phyloP scores from a whole-genome alignment of 2,888 invertebrate genomes.

The Amblyteles armatorius region DNA sequence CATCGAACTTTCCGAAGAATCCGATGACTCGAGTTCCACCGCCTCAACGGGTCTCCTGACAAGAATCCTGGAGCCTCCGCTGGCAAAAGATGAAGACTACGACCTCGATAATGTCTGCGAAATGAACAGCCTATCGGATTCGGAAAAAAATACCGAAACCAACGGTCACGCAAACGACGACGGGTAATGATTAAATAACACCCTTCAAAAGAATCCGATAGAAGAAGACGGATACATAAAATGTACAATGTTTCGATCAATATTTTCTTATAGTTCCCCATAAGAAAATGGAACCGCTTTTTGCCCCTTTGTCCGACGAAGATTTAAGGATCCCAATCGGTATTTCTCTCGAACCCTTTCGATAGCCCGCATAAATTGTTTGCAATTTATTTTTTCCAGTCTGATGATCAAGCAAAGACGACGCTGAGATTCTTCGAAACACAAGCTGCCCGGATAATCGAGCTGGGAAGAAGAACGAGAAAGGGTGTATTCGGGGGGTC shows the following conservation, averaged over 20 bases:
- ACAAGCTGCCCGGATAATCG: neutral
- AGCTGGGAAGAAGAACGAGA: constrained; percentile 13
- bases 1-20: constrained; percentile 76
- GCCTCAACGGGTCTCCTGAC: constrained; percentile 71
- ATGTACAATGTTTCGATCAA: neutral
- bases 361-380: neutral
- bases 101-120: constrained; percentile 66
- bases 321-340: neutral
- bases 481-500: constrained; percentile 24
- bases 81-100: constrained; percentile 74
- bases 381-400: constrained; percentile 46
- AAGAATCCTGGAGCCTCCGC: constrained; percentile 74
- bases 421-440: constrained; percentile 39
- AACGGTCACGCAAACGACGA: constrained; percentile 72
- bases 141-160: constrained; percentile 63
- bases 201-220: neutral
- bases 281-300: neutral
- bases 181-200: constrained; percentile 66
- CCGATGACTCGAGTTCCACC: constrained; percentile 70
- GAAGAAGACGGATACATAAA: neutral
- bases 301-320: neutral
- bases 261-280: neutral
- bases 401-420: constrained; percentile 55
- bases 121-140: constrained; percentile 61
- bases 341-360: neutral